Base-by-base conservation (phyloP, 2,888 invertebrate genomes). In the Meiosimyza decipiens region DNA sequence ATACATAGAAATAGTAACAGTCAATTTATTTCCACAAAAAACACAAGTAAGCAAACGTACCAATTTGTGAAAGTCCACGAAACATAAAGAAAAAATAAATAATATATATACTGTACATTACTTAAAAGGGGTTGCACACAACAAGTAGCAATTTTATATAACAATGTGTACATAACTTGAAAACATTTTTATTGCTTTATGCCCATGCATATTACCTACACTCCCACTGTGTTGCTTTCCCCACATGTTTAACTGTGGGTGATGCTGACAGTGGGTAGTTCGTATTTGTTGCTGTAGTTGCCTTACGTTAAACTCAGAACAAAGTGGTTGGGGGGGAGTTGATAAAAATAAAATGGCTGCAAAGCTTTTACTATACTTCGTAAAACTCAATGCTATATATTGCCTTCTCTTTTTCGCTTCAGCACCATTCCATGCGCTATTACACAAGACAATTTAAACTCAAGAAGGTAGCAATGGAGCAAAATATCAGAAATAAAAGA, bases 321-420 rank as follows among this genome's bases (percentile, higher is more conserved):
- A 40, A 40, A 33, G 40, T 33, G 63, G 40, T 18, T n/a, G 22
- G 12, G 69, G 57, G 57, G 66, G 28, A 50, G 40, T 6, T 60
- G 40, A 75, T 78, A 74, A 83, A 80, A 76, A 79, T 80, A 82
- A 82, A 84, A 82, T 82, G 82, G 82, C 82, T 82, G 83, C 83
- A 77, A 83, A 81, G 81, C 80, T 79, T 81, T 82, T 79, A 40
- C 40, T 81, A 79, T 81, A 80, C 80, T 81, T 79, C 81, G 83
- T 80, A 77, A 79, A 81, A 83, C 82, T 82, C 81, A 79, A 80
- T 81, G 80, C 82, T 76, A 74, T 72, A 75, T 73, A 70, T 52
- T 47, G 68, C 71, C 63, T 50, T 76, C 77, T 76, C 77, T 54
- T 69, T 74, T 75, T 33, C 13, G 68, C 13, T 63, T 50, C 15